A percentile compares a stretch with the other conserved stretches of the same genome.
phyloP scores from a whole-genome alignment of 1,140 invertebrate species.

The Camponotus pennsylvanicus region DNA sequence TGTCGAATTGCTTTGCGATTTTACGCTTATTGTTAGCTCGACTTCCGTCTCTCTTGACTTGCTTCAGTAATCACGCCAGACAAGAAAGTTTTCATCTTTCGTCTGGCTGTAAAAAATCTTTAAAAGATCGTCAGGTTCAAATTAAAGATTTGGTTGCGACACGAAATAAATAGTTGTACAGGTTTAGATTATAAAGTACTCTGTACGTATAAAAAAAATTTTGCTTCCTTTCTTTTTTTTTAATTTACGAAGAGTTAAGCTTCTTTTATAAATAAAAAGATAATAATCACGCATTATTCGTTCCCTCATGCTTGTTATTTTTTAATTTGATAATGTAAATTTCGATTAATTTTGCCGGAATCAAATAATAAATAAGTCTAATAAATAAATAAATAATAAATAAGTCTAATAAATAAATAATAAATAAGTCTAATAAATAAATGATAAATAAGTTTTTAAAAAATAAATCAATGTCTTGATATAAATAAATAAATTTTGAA shows the following conservation, averaged over 20 bases:
- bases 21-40: too few species aligned
- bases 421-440: background rate
- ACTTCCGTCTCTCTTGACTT: background rate
- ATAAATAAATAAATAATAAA: background rate
- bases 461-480: background rate
- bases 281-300: background rate
- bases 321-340: background rate
- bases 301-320: background rate
- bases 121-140: background rate
- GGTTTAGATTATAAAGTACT: background rate
- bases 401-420: background rate
- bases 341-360: background rate
- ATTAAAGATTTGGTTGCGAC: background rate
- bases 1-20: constrained; percentile 18
- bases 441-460: background rate
- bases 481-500: constrained; percentile 3
- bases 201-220: background rate
- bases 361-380: background rate
- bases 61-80: background rate
- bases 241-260: background rate
- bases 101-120: background rate
- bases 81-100: constrained; percentile 3
- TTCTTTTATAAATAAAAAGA: background rate
- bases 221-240: background rate
- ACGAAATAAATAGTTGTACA: background rate